Percentiles rank a stretch among this genome's conserved stretches.
These are phyloP conservation scores for Caradrina clavipalpis DNA, from an alignment of 2,888 invertebrate genomes.

Conservation along the genomic window DNA sequence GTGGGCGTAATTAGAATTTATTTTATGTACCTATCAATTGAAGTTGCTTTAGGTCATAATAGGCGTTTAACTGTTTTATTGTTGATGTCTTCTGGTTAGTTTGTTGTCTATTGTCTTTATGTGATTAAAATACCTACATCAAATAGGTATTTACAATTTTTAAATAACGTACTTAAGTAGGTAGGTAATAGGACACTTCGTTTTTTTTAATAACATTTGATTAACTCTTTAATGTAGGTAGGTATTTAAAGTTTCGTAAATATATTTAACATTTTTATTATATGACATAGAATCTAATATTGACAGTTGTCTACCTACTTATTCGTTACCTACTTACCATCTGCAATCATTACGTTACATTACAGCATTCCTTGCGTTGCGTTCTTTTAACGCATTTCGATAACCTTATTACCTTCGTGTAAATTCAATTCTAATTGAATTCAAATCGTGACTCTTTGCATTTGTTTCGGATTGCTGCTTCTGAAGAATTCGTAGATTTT, in stretches of 20 bases:
- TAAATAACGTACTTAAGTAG: no score
- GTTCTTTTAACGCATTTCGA: slow-evolving; percentile 40
- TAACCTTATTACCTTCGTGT: slow-evolving; percentile 57
- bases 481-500: slow-evolving; percentile 41
- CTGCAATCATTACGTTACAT: slow-evolving; percentile 16
- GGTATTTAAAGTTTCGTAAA: no score
- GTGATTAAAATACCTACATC: slow-evolving; percentile 6
- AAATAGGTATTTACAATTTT: not conserved
- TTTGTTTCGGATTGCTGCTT: slow-evolving; percentile 58
- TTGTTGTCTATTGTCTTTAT: slow-evolving; percentile 1
- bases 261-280: no score
- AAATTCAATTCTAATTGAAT: slow-evolving; percentile 54
- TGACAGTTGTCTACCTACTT: not conserved
- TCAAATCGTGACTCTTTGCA: slow-evolving; percentile 49
- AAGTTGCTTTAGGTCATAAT: slow-evolving; percentile 9
- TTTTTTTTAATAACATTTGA: no score
- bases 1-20: slow-evolving; percentile 29
- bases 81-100: slow-evolving; percentile 2
- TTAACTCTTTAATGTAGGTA: no score
- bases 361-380: slow-evolving; percentile 27
- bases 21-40: slow-evolving; percentile 38
- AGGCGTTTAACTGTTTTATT: slow-evolving; percentile 32
- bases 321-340: not conserved
- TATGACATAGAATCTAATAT: not conserved
- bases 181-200: no score